phyloP scores from a whole-genome alignment of 1,140 invertebrate genomes.

The Anoplolepis gracilipes region DNA sequence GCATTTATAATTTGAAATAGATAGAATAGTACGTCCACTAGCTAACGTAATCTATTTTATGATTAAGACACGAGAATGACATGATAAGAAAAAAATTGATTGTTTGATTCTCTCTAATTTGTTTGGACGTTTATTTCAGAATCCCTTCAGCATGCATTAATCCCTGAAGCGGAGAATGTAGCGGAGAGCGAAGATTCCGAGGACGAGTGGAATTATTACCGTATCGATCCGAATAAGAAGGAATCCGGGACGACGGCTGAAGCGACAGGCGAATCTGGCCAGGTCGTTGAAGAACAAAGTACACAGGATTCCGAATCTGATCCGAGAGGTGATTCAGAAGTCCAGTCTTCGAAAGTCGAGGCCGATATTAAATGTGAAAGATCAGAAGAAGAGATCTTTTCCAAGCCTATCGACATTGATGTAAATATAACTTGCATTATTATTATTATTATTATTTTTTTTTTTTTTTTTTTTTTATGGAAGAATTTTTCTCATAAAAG shows the following conservation, averaged over 20 bases:
- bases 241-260: constrained; percentile 65
- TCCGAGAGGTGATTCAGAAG: constrained; percentile 23
- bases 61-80: neutral
- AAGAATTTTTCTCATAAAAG: neutral
- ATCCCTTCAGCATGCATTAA: constrained; percentile 78
- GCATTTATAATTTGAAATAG: neutral
- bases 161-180: constrained; percentile 89
- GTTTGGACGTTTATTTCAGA: constrained; percentile 73
- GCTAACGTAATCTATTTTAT: neutral
- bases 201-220: constrained; percentile 93
- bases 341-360: constrained; percentile 14
- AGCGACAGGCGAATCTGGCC: constrained; percentile 36
- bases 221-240: constrained; percentile 87
- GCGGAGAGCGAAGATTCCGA: constrained; percentile 91
- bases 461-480: no score
- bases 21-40: neutral
- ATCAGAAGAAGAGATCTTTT: constrained; percentile 11
- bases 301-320: constrained; percentile 9
- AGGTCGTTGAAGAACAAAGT: constrained; percentile 47
- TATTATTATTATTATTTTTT: no score
- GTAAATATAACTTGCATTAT: constrained; percentile 53
- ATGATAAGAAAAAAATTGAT: neutral
- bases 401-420: constrained; percentile 68
- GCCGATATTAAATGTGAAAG: constrained; percentile 63
- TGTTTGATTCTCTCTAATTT: neutral